phyloP scores from a whole-genome alignment of 2,797 vertebrate species.

The Melanotaenia nigrans region DNA sequence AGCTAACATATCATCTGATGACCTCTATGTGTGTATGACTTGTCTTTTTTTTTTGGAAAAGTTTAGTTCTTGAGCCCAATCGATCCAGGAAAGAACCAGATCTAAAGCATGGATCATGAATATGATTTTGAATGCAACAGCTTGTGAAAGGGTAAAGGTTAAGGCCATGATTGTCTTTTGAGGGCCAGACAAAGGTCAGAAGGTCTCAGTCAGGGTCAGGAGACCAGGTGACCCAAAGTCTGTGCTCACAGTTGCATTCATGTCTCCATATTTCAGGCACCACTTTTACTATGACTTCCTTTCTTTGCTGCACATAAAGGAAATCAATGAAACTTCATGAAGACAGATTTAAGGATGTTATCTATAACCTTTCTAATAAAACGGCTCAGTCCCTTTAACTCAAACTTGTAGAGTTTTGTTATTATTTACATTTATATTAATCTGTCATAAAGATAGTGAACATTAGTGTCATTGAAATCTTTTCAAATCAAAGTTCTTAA shows the following conservation, averaged over 20 bases:
- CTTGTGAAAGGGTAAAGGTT: constrained; percentile 85
- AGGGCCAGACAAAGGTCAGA: constrained; percentile 76
- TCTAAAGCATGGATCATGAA: constrained; percentile 48
- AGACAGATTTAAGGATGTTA: background rate
- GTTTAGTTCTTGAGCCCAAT: constrained; percentile 50
- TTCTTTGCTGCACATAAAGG: constrained; percentile 9
- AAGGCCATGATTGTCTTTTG: constrained; percentile 76
- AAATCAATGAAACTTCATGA: background rate
- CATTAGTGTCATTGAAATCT: too few relatives aligned
- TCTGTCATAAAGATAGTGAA: background rate
- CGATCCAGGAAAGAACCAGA: constrained; percentile 66
- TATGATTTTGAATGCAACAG: constrained; percentile 73
- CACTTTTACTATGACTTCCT: constrained; percentile 10
- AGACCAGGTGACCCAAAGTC: constrained; percentile 76
- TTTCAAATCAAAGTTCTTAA: too few relatives aligned
- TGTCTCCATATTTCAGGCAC: constrained; percentile 16
- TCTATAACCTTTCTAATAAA: background rate
- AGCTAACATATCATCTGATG: constrained; percentile 13
- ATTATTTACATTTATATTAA: background rate
- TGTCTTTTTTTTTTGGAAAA: constrained; percentile 28
- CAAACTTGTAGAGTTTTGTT: background rate
- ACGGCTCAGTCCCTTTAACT: background rate
- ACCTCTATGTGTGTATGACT: constrained; percentile 29
- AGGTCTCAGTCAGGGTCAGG: constrained; percentile 80
- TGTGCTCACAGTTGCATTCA: constrained; percentile 57